Evolutionary conservation across 2,113 vertebrate genomes (phyloP), one percentile per base, ranked within the genome.

Genomic region (Corydoras sp.): DNA sequence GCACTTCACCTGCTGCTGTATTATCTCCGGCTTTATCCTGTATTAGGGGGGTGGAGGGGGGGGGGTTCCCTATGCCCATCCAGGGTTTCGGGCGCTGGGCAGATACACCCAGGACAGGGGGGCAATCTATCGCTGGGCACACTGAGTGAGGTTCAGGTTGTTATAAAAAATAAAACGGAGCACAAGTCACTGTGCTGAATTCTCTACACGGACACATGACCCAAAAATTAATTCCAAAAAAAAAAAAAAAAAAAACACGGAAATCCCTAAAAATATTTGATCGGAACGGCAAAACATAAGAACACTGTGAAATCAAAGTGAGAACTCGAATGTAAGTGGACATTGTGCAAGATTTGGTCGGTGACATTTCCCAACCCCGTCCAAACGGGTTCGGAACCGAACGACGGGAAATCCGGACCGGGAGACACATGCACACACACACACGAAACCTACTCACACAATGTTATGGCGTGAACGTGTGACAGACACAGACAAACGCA

Each of bases 401-500:
- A 73, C 67, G 69, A 61, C 62, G 18, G 18, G 18, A 24, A 70
- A 72, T 82, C 65, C 9, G 80, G n/a, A 82, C 83, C 59, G 64
- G 43, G 65, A 71, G 73, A 73, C 75, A 88, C 82, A 89, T 83
- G 86, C 71, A 79, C 84, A 88, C 35, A 88, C 81, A 89, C 83
- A 86, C 71, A 80, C 85, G 88, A 88, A 86, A 90, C 89, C 76
- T 60, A 77, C 85, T 89, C 86, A 87, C 88, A 85, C 86, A 85
- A 83, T 77, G 75, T 82, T 78, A 66, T 77, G 77, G 77, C 73
- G 74, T 82, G 66, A 79, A 71, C 63, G 76, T 88, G 84, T 86
- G 84, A 87, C 84, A 81, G 53, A 69, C 75, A 66, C 51, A 80
- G 1, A 58, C 64, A 73, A 63, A 59, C 81, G 84, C 14, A n/a